phyloP scores from a whole-genome alignment of 1,140 invertebrate species.

The Bilobella aurantiaca region DNA sequence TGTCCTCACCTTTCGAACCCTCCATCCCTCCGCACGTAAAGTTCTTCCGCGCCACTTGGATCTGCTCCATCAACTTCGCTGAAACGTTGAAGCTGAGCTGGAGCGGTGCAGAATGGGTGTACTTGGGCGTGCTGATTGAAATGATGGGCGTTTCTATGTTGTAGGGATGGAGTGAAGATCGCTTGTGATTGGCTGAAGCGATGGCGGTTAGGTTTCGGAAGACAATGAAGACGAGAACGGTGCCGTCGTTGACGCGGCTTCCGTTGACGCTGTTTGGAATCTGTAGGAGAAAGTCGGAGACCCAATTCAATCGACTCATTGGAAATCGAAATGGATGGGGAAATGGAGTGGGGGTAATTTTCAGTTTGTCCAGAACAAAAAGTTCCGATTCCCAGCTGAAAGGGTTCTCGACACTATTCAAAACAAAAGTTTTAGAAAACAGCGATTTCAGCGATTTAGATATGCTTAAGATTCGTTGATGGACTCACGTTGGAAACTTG shows the following conservation, averaged over 20 bases:
- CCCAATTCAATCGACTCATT: background rate
- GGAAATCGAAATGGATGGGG: background rate
- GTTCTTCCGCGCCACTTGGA: background rate
- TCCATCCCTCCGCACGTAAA: background rate
- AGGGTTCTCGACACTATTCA: background rate
- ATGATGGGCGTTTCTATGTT: background rate
- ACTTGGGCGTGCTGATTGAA: background rate
- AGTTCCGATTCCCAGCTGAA: background rate
- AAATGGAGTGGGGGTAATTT: background rate
- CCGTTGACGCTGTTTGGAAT: background rate
- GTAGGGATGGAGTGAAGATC: background rate
- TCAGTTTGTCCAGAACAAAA: background rate
- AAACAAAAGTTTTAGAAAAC: background rate
- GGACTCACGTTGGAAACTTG: background rate
- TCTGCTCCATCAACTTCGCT: background rate
- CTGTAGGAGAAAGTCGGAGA: background rate
- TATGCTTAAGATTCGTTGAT: background rate
- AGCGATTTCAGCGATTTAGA: background rate
- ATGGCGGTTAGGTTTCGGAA: conserved; percentile 1
- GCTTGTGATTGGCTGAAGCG: background rate
- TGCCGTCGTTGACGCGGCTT: background rate
- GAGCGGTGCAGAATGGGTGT: background rate
- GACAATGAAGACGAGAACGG: background rate
- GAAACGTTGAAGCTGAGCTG: background rate
- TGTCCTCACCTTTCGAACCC: background rate